Base-by-base conservation (phyloP, 2,888 invertebrate genomes). In the Leptothorax acervorum region DNA sequence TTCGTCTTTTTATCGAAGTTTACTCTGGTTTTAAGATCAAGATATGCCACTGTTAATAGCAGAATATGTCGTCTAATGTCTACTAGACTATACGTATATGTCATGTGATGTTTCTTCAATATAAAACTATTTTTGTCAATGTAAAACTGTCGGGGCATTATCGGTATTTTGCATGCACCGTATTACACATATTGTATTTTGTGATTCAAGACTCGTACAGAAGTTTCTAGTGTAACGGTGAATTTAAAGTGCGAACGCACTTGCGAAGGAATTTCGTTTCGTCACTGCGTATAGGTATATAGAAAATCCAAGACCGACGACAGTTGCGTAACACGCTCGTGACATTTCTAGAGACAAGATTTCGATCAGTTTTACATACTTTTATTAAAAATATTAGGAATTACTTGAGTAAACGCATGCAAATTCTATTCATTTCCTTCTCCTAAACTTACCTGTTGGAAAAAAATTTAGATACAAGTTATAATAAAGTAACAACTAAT, bases 211-310 rank as follows among this genome's bases (percentile, higher is more conserved):
- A 28, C 18, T 28, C 39, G 65, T 51, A 39, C 6, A 9, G 18
- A 23, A 76, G 23, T 65, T 76, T 65, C 39, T 53, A 65, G 18
- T 2, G 1, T 76, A 65, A 53, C 76, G 65, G 63, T 45, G 39
- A 53, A 76, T 76, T 76, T 12, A 53, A 75, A 48, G 35, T 48
- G 11, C 62, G 5, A 65, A 51, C 6, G 23, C 63, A 48, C n/a
- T 60, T 9, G 31, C 39, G 12, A 76, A 51, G 18, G 39, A n/a
- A 53, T 6, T 55, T 45, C 5, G n/a, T 15, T 39, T 65, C 23
- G 12, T 76, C 51, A 28, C 12, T 8, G 18, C 31, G 3, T 39
- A 23, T 23, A 23, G 23, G 23, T 23, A 23, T 23, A 23, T 23
- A 23, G 18, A 57, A 9, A 28, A 42, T 73, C n/a, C 28, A 73